Conservation (phyloP, 2,113 vertebrate genomes). For the Seriola aureovittata region DNA sequence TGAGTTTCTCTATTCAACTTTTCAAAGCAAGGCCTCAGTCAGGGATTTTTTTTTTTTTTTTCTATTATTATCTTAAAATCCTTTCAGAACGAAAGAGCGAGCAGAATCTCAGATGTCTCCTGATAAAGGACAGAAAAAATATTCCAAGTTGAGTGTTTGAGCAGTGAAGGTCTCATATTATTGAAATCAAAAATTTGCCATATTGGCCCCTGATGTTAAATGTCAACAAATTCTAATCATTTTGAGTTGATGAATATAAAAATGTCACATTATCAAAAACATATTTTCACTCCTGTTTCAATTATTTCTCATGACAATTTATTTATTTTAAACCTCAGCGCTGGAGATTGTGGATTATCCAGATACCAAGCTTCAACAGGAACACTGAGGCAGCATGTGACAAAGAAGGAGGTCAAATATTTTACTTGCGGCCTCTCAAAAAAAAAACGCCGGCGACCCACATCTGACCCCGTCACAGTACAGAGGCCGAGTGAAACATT, state of each 20-base stretch:
- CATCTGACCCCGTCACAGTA: too few relatives aligned
- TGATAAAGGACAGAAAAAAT: not conserved
- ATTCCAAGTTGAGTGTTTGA: not conserved
- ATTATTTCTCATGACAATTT: not conserved
- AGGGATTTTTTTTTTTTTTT: too few relatives aligned
- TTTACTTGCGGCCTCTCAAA: too few relatives aligned
- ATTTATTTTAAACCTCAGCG: too few relatives aligned
- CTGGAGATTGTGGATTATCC: too few relatives aligned
- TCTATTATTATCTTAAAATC: slow-evolving; percentile 8
- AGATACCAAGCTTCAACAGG: too few relatives aligned
- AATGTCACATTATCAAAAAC: not conserved
- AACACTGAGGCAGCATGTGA: too few relatives aligned
- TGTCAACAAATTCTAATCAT: not conserved
- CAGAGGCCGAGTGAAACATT: too few relatives aligned
- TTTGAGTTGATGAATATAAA: not conserved
- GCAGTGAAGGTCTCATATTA: not conserved
- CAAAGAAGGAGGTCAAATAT: too few relatives aligned
- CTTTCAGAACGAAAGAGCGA: slow-evolving; percentile 20
- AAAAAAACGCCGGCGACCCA: too few relatives aligned
- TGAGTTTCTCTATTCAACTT: slow-evolving; percentile 27
- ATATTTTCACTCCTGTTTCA: not conserved
- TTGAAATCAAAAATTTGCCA: not conserved
- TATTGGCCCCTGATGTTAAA: too few relatives aligned
- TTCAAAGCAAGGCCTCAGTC: slow-evolving; percentile 25
- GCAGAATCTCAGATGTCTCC: slow-evolving; percentile 6